A percentile compares a stretch with the other conserved stretches of the same genome.
Conservation (phyloP, 2,797 vertebrate species). For the Squalus acanthias region DNA sequence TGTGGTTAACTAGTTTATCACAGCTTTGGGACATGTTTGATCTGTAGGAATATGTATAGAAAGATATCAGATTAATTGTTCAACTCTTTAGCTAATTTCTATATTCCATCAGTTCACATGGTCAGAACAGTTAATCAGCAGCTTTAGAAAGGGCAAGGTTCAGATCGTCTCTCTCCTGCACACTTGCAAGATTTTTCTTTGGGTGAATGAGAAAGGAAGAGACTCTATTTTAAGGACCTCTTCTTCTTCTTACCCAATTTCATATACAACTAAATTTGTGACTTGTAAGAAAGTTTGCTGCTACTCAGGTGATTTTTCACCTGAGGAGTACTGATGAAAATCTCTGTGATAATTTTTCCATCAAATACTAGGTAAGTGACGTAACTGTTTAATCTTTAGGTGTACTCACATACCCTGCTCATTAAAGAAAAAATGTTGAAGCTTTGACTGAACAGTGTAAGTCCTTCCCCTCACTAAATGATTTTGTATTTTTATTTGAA, state of each 20-base stretch:
- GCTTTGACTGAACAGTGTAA: neutral
- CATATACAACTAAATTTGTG: neutral
- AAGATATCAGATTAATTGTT: neutral
- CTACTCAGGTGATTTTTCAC: neutral
- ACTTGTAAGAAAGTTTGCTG: neutral
- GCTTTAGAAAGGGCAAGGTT: neutral
- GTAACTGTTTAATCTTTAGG: neutral
- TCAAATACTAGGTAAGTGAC: neutral
- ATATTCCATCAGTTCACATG: neutral
- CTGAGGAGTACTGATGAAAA: neutral
- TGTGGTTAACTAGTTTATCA: neutral
- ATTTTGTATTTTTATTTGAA: slow-evolving; percentile 9
- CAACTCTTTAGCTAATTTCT: neutral
- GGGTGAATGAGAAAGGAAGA: no score
- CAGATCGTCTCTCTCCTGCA: neutral
- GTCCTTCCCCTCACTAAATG: neutral
- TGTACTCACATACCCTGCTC: neutral
- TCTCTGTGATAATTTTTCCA: neutral
- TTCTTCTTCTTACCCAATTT: neutral
- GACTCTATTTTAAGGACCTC: neutral
- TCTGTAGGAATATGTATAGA: neutral
- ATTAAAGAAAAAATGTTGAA: neutral
- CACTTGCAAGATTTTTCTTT: neutral
- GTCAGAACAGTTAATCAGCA: neutral
- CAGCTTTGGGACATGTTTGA: neutral